phyloP scores from a whole-genome alignment of 2,888 invertebrate species.

The Elaeidobius kamerunicus region DNA sequence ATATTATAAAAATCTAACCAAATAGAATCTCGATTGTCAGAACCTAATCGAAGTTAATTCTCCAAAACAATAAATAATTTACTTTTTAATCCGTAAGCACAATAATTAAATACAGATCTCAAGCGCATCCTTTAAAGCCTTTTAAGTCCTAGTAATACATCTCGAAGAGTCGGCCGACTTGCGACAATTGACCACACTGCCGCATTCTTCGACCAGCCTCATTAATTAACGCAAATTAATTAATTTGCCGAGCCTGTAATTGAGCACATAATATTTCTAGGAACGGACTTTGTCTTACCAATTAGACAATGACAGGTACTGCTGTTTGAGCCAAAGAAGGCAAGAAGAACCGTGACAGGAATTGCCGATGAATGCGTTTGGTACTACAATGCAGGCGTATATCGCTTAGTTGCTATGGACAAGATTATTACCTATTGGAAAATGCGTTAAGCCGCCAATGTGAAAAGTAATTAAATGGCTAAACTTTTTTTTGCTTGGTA shows the following conservation, averaged over 20 bases:
- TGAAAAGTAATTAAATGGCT: neutral
- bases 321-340: constrained; percentile 19
- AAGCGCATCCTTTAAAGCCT: constrained; percentile 11
- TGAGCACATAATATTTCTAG: constrained; percentile 35
- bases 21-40: no score
- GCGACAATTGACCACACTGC: constrained; percentile 27
- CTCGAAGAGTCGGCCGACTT: constrained; percentile 11
- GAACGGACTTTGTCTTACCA: constrained; percentile 33
- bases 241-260: constrained; percentile 35
- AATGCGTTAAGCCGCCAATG: neutral
- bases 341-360: constrained; percentile 31
- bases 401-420: neutral
- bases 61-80: no score
- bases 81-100: neutral
- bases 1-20: no score
- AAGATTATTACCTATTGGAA: constrained; percentile 1
- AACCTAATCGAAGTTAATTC: no score
- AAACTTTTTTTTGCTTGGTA: no score
- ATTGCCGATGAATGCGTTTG: constrained; percentile 22
- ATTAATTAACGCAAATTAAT: constrained; percentile 38
- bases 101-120: constrained; percentile 9
- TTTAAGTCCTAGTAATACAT: constrained; percentile 7
- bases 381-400: no score
- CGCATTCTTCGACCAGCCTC: constrained; percentile 27
- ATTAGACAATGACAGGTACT: constrained; percentile 34